Base-by-base conservation (phyloP, 2,888 invertebrate genomes). In the Bombyx huttoni region DNA sequence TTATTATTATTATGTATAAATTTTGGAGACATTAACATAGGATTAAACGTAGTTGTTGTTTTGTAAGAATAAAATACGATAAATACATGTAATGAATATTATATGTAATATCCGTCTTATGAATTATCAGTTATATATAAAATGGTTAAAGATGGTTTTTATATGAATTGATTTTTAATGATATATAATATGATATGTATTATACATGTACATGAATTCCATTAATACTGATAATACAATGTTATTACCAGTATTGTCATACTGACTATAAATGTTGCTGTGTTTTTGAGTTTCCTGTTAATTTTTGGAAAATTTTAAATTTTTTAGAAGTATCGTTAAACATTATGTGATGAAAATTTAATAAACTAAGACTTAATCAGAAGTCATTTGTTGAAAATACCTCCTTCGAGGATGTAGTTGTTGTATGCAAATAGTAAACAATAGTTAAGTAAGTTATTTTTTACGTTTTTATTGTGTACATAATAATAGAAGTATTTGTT, bases 371-470 rank as follows among this genome's bases (percentile, higher is more conserved):
- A 88, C 86, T 86, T 85, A 86, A 86, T 83, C 82, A 76, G 78
- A 78, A 77, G 73, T 81, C 73, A 83, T 86, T 86, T 88, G 87
- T 87, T 88, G 82, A 81, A 67, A 78, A 84, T 85, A 82, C 85
- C 86, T 83, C 79, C 63, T 60, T 73, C 67, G 79, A 69, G 86
- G 84, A 79, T 75, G 82, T 87, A 88, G 85, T 88, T 88, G 88
- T 88, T 88, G 86, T 86, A 87, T 81, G 85, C 87, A 79, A 84
- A 87, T 81, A 76, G 79, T 77, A 78, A 75, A 75, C 74, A 84
- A 86, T 87, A 85, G 87, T 88, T 84, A 87, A 86, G 86, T 87
- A 87, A 87, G 87, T 87, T 89, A 87, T 89, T 89, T 89, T 88
- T 87, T 87, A 89, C 89, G 86, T 88, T 86, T 87, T 85, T 84